Evolutionary conservation across 1,140 invertebrate genomes (phyloP).

Genomic region (Cherax quadricarinatus): DNA sequence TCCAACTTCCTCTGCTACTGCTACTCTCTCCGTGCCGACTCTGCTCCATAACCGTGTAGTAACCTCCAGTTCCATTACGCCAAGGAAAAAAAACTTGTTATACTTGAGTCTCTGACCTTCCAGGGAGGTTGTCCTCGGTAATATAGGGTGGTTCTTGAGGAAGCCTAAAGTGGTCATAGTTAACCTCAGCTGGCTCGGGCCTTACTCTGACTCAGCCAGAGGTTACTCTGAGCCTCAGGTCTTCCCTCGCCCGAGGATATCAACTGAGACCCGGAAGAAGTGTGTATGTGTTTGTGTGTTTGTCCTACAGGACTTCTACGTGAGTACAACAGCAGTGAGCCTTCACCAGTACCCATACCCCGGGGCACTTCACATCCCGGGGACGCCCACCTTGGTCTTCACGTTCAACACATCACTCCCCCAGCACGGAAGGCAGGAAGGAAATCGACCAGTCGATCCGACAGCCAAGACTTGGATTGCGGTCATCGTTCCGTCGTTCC

Average conservation of each 20-base stretch:
- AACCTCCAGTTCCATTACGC: not conserved
- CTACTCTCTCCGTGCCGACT: not conserved
- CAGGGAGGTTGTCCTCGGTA: conserved; percentile 28
- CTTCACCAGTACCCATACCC: no score
- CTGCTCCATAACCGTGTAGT: conserved; percentile 4
- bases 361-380: not conserved
- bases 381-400: conserved; percentile 2
- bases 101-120: conserved; percentile 26
- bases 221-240: not conserved
- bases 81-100: not conserved
- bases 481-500: conserved; percentile 40
- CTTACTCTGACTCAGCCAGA: conserved; percentile 20
- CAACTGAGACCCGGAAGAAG: conserved; percentile 23
- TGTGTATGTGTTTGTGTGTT: no score
- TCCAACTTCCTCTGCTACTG: conserved; percentile 28
- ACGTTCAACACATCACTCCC: not conserved
- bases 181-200: conserved; percentile 32
- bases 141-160: not conserved
- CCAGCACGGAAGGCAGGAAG: not conserved
- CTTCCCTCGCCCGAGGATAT: not conserved
- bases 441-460: conserved; percentile 28
- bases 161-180: not conserved
- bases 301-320: no score
- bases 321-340: no score
- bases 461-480: conserved; percentile 10